phyloP scores from a whole-genome alignment of 2,797 vertebrate species.

The Rhynchotus rufescens region DNA sequence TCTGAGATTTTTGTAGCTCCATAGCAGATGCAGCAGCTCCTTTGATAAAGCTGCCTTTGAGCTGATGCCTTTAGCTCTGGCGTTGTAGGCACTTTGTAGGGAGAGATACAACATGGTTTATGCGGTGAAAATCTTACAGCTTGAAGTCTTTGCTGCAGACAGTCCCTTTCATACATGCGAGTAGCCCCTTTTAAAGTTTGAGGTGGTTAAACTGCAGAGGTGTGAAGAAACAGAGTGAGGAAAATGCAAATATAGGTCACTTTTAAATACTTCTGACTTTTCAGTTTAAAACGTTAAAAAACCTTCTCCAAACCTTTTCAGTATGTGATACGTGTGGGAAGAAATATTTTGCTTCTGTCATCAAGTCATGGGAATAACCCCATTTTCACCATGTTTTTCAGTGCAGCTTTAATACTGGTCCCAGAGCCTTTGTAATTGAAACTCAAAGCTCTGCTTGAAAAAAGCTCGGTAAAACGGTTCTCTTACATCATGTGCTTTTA shows the following conservation, averaged over 20 bases:
- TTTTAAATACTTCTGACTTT: conserved; percentile 34
- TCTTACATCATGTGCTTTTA: conserved; percentile 44
- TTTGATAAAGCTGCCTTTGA: background rate
- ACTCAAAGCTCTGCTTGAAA: conserved; percentile 22
- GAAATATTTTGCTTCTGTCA: conserved; percentile 51
- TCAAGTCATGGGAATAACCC: conserved; percentile 19
- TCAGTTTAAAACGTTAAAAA: background rate
- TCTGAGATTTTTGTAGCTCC: background rate
- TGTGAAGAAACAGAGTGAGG: background rate
- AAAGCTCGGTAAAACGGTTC: conserved; percentile 22
- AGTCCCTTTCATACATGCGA: background rate
- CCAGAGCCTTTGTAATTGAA: conserved; percentile 44
- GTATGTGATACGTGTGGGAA: conserved; percentile 52
- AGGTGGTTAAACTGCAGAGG: background rate
- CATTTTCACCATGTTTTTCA: conserved; percentile 14
- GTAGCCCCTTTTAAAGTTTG: background rate
- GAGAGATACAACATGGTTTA: background rate
- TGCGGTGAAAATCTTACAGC: conserved; percentile 5
- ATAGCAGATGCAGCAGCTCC: background rate
- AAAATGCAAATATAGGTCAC: conserved; percentile 21
- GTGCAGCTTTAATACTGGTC: background rate
- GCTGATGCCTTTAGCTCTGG: background rate
- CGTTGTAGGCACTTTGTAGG: background rate
- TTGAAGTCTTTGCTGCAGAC: background rate
- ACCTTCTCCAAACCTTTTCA: conserved; percentile 12